A percentile compares a stretch with the other conserved stretches of the same genome.
phyloP scores from a whole-genome alignment of 2,888 invertebrate genomes.

The Isotomurus palustris region DNA sequence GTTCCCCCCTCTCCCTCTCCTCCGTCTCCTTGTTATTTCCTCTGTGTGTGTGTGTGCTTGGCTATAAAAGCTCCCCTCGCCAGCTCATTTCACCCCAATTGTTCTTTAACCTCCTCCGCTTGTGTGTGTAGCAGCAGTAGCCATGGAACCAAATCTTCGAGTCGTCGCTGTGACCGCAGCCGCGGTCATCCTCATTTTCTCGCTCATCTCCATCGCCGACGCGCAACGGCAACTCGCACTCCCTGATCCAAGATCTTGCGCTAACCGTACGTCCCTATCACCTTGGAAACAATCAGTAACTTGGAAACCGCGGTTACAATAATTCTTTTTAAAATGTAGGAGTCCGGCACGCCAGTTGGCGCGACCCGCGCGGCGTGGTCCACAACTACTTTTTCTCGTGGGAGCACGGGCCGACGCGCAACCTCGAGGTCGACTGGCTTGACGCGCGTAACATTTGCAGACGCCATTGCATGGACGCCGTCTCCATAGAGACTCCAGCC shows the following conservation, averaged over 20 bases:
- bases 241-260: constrained; percentile 83
- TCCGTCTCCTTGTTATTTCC: too few species aligned
- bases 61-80: too few species aligned
- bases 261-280: constrained; percentile 67
- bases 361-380: constrained; percentile 82
- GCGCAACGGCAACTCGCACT: constrained; percentile 80
- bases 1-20: too few species aligned
- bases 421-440: constrained; percentile 81
- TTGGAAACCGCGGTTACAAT: not conserved
- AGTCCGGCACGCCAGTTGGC: constrained; percentile 80
- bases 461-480: constrained; percentile 89
- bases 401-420: constrained; percentile 74
- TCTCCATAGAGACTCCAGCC: constrained; percentile 82
- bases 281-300: constrained; percentile 1
- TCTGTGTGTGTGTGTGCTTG: too few species aligned
- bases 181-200: too few species aligned
- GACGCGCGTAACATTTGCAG: constrained; percentile 86
- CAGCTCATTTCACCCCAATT: too few species aligned
- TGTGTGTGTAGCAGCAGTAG: too few species aligned
- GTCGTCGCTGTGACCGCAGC: too few species aligned
- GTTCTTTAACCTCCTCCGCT: too few species aligned
- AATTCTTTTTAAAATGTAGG: constrained; percentile 54
- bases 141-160: too few species aligned
- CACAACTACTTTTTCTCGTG: constrained; percentile 89
- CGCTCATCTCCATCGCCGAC: too few species aligned